These are phyloP conservation scores for Drosophila orosa DNA, from an alignment of 1,140 invertebrate species.

Conservation along the genomic window DNA sequence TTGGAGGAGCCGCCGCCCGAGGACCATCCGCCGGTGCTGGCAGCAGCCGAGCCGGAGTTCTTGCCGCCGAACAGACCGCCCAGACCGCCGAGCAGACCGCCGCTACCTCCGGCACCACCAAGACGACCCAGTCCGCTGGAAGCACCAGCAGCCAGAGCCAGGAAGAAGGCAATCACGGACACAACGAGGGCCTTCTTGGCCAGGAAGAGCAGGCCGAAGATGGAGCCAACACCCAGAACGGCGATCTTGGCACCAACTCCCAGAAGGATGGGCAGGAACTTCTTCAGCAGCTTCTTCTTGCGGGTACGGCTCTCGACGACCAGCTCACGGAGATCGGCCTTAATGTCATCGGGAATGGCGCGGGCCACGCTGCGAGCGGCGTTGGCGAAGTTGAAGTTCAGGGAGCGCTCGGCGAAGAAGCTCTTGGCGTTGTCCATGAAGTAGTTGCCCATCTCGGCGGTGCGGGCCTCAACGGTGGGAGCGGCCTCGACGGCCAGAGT, in stretches of 20 bases:
- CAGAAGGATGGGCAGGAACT: constrained; percentile 86
- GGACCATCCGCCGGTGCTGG: constrained; percentile 78
- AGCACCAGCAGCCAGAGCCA: constrained; percentile 86
- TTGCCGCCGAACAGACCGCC: constrained; percentile 81
- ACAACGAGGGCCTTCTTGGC: constrained; percentile 89
- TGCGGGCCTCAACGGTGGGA: constrained; percentile 85
- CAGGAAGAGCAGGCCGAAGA: constrained; percentile 87
- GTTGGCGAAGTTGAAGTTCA: constrained; percentile 86
- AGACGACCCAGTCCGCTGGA: constrained; percentile 85
- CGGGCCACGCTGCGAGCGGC: constrained; percentile 85
- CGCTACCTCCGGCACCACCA: constrained; percentile 67
- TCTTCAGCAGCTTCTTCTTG: constrained; percentile 87
- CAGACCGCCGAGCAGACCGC: constrained; percentile 78
- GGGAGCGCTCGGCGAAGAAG: constrained; percentile 87
- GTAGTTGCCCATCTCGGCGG: constrained; percentile 87
- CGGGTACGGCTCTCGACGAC: constrained; percentile 88
- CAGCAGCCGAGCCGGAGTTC: constrained; percentile 64
- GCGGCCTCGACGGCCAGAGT: constrained; percentile 85
- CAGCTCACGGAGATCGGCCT: constrained; percentile 85
- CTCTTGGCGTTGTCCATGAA: constrained; percentile 85
- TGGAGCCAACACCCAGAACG: constrained; percentile 85
- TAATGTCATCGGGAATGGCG: constrained; percentile 85
- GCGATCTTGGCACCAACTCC: constrained; percentile 87
- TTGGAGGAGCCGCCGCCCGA: constrained; percentile 70
- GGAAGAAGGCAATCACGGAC: constrained; percentile 87